Evolutionary conservation across 64 coral and sea anemone species (phyloP), one percentile per base, ranked within the genome.

Genomic region (Dendronephthya gigantea): DNA sequence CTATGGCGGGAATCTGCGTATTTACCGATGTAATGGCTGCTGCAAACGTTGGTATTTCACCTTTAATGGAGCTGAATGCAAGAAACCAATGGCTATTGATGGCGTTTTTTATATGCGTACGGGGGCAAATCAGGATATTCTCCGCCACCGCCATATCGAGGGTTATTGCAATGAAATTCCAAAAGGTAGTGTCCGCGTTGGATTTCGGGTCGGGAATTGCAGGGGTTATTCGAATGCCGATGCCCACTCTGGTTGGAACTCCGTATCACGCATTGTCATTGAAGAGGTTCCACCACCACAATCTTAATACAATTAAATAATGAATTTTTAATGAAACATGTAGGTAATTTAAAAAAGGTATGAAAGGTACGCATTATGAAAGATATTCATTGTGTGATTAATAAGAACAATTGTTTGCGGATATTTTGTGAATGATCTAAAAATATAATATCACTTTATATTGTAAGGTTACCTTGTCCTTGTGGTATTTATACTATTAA

Each of bases 21-120:
- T 28, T 74, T 25, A 13, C 25, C 13, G 1, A 16, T 74, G 68
- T 74, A 27, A 74, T 35, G 0, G 1, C 33, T 74, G 68, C 68
- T 74, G 68, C 17, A 74, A 74, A 74, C 68, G 68, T 27, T 74
- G 23, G 68, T 74, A 74, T 27, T 74, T 74, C 68, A 74, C n/a
- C 13, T 74, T 74, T 35, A 27, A 74, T 74, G 68, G 68, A 35
- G 68, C 25, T 19, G 68, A 74, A 74, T 74, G 68, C 68, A 74
- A 27, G 0, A 13, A 35, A 30, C 68, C 68, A 19, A 74, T 74
- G 68, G 68, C 68, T 12, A 74, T 74, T 74, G 68, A 74, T 0
- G 68, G 68, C 1, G 68, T 74, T 27, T 74, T 74, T 1, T 74
- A 3, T 29, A 74, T 74, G 68, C 19, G 14, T 12, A 25, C 68